These are phyloP conservation scores for Ericerus pela DNA, from an alignment of 1,140 invertebrate genomes.

Conservation along the genomic window DNA sequence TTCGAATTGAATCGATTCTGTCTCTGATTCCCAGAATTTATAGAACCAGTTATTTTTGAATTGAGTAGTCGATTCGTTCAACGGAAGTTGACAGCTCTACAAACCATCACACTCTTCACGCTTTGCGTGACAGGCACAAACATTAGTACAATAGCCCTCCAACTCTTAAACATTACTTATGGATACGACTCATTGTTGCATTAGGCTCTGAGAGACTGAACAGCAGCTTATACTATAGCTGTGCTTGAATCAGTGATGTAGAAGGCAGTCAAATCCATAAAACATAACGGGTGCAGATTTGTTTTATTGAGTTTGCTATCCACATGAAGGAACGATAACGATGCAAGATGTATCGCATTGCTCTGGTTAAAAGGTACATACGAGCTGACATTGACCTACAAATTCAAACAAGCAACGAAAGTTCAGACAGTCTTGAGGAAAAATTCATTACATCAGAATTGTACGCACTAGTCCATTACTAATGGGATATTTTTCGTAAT, in stretches of 20 bases:
- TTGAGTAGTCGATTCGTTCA: too few relatives aligned
- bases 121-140: too few relatives aligned
- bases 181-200: too few relatives aligned
- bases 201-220: too few relatives aligned
- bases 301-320: not conserved
- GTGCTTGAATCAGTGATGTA: constrained; percentile 1
- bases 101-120: too few relatives aligned
- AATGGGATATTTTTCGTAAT: constrained; percentile 2
- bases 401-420: not conserved
- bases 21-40: too few relatives aligned
- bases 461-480: not conserved
- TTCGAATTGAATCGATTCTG: too few relatives aligned
- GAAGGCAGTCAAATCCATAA: constrained; percentile 18
- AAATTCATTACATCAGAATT: not conserved
- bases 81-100: too few relatives aligned
- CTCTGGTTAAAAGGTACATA: not conserved
- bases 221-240: too few relatives aligned
- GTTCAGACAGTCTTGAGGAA: not conserved
- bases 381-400: not conserved
- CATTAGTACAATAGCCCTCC: too few relatives aligned
- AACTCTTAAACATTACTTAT: too few relatives aligned
- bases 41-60: too few relatives aligned
- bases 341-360: constrained; percentile 8
- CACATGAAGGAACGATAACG: constrained; percentile 13
- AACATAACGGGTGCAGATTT: constrained; percentile 12